These are phyloP conservation scores for Drosophila subsilvestris DNA, from an alignment of 2,888 invertebrate genomes.

Conservation along the genomic window DNA sequence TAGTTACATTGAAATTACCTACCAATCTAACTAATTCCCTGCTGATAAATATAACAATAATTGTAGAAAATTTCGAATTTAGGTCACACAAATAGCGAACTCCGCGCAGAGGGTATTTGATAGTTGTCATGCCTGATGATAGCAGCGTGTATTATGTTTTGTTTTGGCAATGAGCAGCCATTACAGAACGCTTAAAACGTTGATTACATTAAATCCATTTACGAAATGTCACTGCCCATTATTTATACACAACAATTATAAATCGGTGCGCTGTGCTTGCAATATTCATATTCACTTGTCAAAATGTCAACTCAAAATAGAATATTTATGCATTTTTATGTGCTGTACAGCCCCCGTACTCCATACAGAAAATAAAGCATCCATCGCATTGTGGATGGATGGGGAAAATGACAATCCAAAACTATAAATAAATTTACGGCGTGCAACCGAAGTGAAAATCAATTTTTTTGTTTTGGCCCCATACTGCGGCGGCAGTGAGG, in stretches of 20 bases:
- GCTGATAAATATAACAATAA: too few relatives aligned
- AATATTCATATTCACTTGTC: slow-evolving; percentile 72
- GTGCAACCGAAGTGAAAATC: slow-evolving; percentile 50
- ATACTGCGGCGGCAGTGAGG: slow-evolving; percentile 67
- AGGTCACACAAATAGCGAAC: background rate
- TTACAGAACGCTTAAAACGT: slow-evolving; percentile 28
- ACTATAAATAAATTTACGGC: slow-evolving; percentile 35
- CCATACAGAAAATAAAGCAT: slow-evolving; percentile 36
- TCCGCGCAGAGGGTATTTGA: background rate
- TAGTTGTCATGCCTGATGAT: background rate
- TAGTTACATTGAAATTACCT: too few relatives aligned
- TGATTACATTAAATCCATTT: slow-evolving; percentile 44
- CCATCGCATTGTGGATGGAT: slow-evolving; percentile 28
- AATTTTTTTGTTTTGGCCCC: slow-evolving; percentile 66
- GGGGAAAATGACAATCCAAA: slow-evolving; percentile 27
- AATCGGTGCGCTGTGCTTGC: slow-evolving; percentile 43
- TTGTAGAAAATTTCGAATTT: background rate
- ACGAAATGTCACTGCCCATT: slow-evolving; percentile 41
- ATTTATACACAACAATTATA: slow-evolving; percentile 59
- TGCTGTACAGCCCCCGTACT: slow-evolving; percentile 13
- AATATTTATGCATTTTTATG: slow-evolving; percentile 69
- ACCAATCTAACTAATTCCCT: too few relatives aligned
- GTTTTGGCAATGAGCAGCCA: slow-evolving; percentile 3
- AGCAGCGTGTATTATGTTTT: background rate
- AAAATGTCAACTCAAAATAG: slow-evolving; percentile 72